Evolutionary conservation across 2,797 vertebrate species (phyloP).

Genomic region (Hypotaenidia philippensis): DNA sequence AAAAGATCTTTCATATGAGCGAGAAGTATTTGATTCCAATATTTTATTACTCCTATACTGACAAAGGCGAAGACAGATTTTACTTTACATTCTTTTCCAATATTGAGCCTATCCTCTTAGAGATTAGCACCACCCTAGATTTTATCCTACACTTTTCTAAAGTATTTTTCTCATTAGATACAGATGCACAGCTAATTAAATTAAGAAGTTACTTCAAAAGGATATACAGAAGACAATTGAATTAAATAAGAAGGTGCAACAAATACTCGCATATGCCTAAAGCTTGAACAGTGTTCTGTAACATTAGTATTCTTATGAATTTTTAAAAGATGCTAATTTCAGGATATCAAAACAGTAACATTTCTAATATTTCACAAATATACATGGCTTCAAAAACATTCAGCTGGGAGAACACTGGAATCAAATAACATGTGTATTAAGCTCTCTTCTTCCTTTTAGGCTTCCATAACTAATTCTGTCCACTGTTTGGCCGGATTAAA

Average conservation of each 20-base stretch:
- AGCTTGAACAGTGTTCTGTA: neutral
- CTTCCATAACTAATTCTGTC: neutral
- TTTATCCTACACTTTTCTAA: neutral
- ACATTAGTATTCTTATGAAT: neutral
- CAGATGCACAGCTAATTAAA: neutral
- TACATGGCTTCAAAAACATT: neutral
- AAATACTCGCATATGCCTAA: neutral
- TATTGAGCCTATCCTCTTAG: neutral
- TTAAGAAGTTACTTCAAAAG: neutral
- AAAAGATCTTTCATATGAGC: neutral
- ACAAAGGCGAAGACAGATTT: neutral
- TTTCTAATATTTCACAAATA: neutral
- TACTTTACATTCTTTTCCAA: neutral
- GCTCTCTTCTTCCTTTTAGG: neutral
- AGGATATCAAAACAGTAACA: neutral
- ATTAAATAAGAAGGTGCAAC: neutral
- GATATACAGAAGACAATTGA: neutral
- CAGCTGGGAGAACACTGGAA: neutral
- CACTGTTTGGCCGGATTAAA: neutral
- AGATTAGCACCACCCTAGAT: neutral
- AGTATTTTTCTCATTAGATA: neutral
- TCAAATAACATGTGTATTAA: neutral
- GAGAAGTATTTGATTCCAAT: neutral
- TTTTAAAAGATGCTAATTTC: neutral
- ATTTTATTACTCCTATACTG: neutral